A percentile compares a stretch with the other conserved stretches of the same genome.
Conservation (phyloP, 2,888 invertebrate genomes). For the Bibio marci region DNA sequence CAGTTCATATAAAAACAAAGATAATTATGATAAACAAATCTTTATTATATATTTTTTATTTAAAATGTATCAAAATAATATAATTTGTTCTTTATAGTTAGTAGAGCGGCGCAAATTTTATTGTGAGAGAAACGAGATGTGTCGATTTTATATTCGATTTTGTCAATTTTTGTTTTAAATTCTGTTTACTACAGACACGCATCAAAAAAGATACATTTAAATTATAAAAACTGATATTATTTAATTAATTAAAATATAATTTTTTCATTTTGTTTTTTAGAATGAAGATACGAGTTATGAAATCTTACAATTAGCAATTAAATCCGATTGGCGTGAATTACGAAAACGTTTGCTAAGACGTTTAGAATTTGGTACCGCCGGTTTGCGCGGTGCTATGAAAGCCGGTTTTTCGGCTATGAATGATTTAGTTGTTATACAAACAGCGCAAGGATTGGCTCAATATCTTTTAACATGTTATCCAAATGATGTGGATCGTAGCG, state of each 20-base stretch:
- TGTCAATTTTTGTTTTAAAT: too few relatives aligned
- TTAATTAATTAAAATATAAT: background rate
- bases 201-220: too few relatives aligned
- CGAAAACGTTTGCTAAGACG: constrained; percentile 47
- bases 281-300: constrained; percentile 47
- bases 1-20: too few relatives aligned
- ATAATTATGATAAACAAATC: too few relatives aligned
- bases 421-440: constrained; percentile 90
- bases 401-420: constrained; percentile 91
- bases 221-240: too few relatives aligned
- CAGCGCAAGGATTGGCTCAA: constrained; percentile 72
- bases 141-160: too few relatives aligned
- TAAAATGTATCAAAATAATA: too few relatives aligned
- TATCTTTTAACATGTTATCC: constrained; percentile 47
- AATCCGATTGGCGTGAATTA: constrained; percentile 40
- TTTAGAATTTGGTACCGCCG: constrained; percentile 83
- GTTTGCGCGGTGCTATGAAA: constrained; percentile 80
- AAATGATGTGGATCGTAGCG: constrained; percentile 32
- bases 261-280: constrained; percentile 20
- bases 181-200: too few relatives aligned
- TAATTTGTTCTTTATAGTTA: too few relatives aligned
- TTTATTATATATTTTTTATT: too few relatives aligned
- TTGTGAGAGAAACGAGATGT: too few relatives aligned
- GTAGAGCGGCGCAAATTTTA: too few relatives aligned
- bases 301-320: constrained; percentile 38